phyloP scores from a whole-genome alignment of 35 echinoderm and acorn worm species.

The Acanthaster planci region DNA sequence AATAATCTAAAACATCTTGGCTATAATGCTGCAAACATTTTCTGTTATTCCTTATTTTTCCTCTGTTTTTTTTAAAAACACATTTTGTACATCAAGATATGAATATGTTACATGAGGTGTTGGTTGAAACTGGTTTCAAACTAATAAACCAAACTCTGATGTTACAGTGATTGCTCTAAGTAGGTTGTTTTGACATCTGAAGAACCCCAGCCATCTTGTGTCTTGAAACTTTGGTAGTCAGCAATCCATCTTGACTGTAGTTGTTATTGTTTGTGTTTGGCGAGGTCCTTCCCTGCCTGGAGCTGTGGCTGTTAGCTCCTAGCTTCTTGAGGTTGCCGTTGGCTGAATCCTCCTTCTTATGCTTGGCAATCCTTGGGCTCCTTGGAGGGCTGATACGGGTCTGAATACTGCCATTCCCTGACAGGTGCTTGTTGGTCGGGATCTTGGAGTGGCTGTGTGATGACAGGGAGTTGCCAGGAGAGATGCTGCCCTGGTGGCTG shows the following conservation, averaged over 20 bases:
- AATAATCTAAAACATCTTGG: too few species aligned
- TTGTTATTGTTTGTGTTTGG: slow-evolving; percentile 2
- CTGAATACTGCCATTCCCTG: not conserved
- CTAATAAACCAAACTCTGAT: too few species aligned
- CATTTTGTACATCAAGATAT: too few species aligned
- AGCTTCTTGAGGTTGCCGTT: slow-evolving; percentile 11
- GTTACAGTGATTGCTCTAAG: not conserved
- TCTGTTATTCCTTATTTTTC: too few species aligned
- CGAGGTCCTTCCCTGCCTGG: not conserved
- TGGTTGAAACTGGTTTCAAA: too few species aligned
- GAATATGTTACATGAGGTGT: too few species aligned
- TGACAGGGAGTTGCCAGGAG: not conserved
- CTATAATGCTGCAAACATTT: too few species aligned
- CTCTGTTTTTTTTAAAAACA: too few species aligned
- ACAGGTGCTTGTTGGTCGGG: not conserved
- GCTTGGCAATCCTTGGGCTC: not conserved
- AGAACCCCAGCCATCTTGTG: not conserved
- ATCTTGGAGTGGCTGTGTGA: slow-evolving; percentile 5
- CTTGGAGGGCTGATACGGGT: not conserved
- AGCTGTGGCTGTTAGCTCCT: not conserved
- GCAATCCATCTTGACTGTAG: not conserved
- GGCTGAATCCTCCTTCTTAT: not conserved
- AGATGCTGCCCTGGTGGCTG: not conserved
- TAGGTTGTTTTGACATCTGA: not conserved
- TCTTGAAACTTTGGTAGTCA: not conserved